phyloP scores from a whole-genome alignment of 1,140 invertebrate genomes.

The Pseudachorutes palmiensis region DNA sequence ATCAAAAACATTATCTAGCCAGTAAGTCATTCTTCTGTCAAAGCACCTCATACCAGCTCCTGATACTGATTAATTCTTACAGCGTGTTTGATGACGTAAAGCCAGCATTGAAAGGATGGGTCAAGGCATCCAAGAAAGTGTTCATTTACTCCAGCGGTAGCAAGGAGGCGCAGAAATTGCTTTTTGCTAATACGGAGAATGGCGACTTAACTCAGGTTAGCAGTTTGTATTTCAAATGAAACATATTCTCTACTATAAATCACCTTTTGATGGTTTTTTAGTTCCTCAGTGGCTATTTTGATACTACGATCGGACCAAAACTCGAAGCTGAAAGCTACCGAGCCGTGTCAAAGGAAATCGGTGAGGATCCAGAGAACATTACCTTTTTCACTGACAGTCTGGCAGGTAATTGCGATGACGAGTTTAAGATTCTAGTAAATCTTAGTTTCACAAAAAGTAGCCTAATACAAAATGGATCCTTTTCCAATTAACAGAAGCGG shows the following conservation, averaged over 20 bases:
- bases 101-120: conserved; percentile 61
- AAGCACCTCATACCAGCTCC: no score
- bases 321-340: conserved; percentile 62
- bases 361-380: conserved; percentile 54
- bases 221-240: neutral
- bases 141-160: conserved; percentile 90
- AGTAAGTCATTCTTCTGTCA: no score
- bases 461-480: neutral
- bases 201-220: conserved; percentile 65
- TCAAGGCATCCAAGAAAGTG: conserved; percentile 55
- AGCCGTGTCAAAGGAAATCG: conserved; percentile 62
- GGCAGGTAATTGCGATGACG: no score
- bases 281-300: conserved; percentile 72
- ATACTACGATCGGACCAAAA: conserved; percentile 74
- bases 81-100: conserved; percentile 47
- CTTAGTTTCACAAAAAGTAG: neutral
- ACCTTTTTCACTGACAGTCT: conserved; percentile 77
- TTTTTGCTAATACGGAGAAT: conserved; percentile 65
- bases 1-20: no score
- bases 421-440: neutral
- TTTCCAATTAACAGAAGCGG: conserved; percentile 56
- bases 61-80: neutral
- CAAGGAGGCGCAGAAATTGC: conserved; percentile 77
- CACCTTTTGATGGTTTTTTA: conserved; percentile 41
- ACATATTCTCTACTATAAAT: neutral